These are phyloP conservation scores for Dendroctonus valens DNA, from an alignment of 1,140 invertebrate species.

Conservation along the genomic window DNA sequence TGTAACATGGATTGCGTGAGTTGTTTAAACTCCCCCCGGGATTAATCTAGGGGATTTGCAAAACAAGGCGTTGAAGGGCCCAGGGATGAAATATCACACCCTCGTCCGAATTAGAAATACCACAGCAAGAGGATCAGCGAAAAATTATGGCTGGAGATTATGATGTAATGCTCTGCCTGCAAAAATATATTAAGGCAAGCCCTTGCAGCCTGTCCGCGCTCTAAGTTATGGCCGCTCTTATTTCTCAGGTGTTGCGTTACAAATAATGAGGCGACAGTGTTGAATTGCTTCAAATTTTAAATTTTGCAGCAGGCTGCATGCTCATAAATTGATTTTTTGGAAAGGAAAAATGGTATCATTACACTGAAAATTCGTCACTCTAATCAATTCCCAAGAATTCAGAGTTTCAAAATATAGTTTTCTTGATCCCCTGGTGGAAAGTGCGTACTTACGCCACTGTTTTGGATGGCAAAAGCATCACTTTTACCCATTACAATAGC, in stretches of 20 bases:
- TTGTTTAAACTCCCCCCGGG: conserved; percentile 25
- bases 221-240: conserved; percentile 23
- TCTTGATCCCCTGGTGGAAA: no score
- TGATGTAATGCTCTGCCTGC: conserved; percentile 30
- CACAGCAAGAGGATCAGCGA: conserved; percentile 24
- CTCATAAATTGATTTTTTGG: no score
- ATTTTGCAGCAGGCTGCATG: background rate
- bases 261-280: conserved; percentile 29
- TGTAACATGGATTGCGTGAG: conserved; percentile 23
- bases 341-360: no score
- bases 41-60: conserved; percentile 31
- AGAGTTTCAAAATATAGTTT: no score
- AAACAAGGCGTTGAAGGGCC: conserved; percentile 25
- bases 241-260: conserved; percentile 33
- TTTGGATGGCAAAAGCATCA: no score
- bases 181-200: conserved; percentile 28
- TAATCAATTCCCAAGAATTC: no score
- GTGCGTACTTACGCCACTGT: no score
- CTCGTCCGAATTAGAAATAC: conserved; percentile 31
- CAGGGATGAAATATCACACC: conserved; percentile 31
- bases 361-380: no score
- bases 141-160: conserved; percentile 34
- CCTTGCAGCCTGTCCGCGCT: background rate
- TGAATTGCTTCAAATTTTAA: conserved; percentile 29
- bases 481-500: no score